Evolutionary conservation across 1,140 invertebrate species (phyloP), one percentile per base, ranked within the genome.

Genomic region (Chionoecetes opilio): DNA sequence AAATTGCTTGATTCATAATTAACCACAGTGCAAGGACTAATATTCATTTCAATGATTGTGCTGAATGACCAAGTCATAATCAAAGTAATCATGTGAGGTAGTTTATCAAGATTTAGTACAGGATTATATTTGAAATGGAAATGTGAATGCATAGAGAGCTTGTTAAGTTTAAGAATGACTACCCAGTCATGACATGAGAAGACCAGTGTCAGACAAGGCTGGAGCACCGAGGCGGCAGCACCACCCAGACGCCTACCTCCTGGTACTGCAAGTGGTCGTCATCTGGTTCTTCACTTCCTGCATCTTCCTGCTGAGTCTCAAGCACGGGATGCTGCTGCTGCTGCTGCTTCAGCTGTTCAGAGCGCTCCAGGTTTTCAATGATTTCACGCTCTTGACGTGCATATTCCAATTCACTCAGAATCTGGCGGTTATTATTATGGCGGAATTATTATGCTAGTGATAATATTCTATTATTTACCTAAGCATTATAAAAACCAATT

Each of bases 371-470:
- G 32, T 97, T 97, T 96, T 98, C 98, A 85, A 98, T 98, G 32
- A 98, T 98, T 96, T 98, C 98, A 35, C 98, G 97, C 97, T 98
- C 98, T 95, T 98, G 98, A 96, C 98, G 98, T 0, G 97, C 97
- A 38, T 98, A 97, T 96, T 98, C 98, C 95, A 98, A 98, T 95
- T 95, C 91, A 37, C 29, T 95, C 35, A 95, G 91, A n/a, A 63
- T 53, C 94, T 95, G 85, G 6, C n/a, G n/a, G n/a, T n/a, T n/a
- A n/a, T n/a, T n/a, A n/a, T n/a, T n/a, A n/a, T n/a, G n/a, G n/a
- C n/a, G n/a, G n/a, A n/a, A n/a, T n/a, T n/a, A n/a, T n/a, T n/a
- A n/a, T n/a, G n/a, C n/a, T n/a, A n/a, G n/a, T n/a, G n/a, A n/a
- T n/a, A n/a, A n/a, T n/a, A n/a, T n/a, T n/a, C n/a, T n/a, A n/a